These are phyloP conservation scores for Halcyon senegalensis DNA, from an alignment of 2,113 vertebrate genomes.

Conservation along the genomic window DNA sequence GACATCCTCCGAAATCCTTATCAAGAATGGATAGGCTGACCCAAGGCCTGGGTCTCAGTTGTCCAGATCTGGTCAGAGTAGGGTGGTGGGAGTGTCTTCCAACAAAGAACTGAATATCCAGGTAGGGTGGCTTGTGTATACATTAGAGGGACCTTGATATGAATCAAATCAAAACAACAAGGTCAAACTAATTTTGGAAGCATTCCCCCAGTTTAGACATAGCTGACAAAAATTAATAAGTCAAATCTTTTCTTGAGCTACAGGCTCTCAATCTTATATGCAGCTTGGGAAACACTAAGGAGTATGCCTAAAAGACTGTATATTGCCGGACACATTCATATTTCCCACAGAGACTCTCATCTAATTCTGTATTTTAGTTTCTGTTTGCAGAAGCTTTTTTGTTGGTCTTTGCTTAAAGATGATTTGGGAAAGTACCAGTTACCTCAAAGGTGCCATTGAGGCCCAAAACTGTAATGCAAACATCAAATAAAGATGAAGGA, in stretches of 20 bases:
- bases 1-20: neutral
- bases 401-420: neutral
- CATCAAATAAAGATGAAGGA: neutral
- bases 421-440: neutral
- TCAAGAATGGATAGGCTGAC: neutral
- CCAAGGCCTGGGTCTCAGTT: neutral
- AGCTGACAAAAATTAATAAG: neutral
- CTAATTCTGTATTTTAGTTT: neutral
- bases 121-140: neutral
- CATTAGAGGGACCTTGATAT: neutral
- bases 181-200: neutral
- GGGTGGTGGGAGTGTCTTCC: neutral
- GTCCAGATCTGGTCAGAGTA: neutral
- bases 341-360: neutral
- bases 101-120: neutral
- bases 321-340: neutral
- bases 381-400: neutral
- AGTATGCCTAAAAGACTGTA: neutral
- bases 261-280: neutral
- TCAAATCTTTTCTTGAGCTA: neutral
- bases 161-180: neutral
- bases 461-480: neutral
- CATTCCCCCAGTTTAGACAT: neutral
- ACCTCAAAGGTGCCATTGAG: neutral
- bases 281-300: neutral